Percentiles rank a stretch among this genome's conserved stretches.
phyloP scores from a whole-genome alignment of 2,888 invertebrate genomes.

The Mycalesis mineus region DNA sequence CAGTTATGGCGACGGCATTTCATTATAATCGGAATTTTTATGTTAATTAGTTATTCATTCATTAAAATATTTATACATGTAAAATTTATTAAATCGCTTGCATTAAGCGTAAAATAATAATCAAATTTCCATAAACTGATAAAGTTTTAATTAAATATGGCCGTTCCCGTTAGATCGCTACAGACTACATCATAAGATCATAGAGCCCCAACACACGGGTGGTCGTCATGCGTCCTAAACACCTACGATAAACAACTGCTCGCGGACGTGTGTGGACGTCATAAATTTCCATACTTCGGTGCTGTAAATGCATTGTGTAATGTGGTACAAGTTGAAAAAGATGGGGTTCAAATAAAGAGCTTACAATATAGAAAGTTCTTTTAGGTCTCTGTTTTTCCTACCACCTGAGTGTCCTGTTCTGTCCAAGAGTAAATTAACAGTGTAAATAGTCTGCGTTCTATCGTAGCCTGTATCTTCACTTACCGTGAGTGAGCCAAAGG shows the following conservation, averaged over 20 bases:
- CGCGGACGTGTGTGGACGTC: constrained; percentile 41
- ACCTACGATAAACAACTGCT: constrained; percentile 46
- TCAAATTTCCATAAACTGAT: constrained; percentile 21
- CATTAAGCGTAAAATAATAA: constrained; percentile 19
- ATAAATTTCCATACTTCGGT: constrained; percentile 60
- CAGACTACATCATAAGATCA: constrained; percentile 30
- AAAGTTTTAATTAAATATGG: constrained; percentile 18
- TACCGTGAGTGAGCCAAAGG: too few relatives aligned
- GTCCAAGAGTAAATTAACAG: too few relatives aligned
- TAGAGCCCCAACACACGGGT: constrained; percentile 34
- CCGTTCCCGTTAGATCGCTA: constrained; percentile 12
- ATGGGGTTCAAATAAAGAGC: not conserved
- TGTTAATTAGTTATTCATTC: not conserved
- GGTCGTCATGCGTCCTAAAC: constrained; percentile 32
- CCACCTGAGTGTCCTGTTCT: too few relatives aligned
- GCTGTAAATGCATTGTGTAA: constrained; percentile 40
- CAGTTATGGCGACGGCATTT: not conserved
- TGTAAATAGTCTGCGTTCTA: too few relatives aligned
- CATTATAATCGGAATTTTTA: not conserved
- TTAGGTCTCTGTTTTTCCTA: too few relatives aligned
- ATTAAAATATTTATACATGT: constrained; percentile 11
- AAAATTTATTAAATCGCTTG: constrained; percentile 15
- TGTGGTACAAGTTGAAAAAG: constrained; percentile 26
- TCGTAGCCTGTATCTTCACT: too few relatives aligned
- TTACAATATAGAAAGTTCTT: too few relatives aligned